phyloP scores from a whole-genome alignment of 2,888 invertebrate species.

The Biston betularia region DNA sequence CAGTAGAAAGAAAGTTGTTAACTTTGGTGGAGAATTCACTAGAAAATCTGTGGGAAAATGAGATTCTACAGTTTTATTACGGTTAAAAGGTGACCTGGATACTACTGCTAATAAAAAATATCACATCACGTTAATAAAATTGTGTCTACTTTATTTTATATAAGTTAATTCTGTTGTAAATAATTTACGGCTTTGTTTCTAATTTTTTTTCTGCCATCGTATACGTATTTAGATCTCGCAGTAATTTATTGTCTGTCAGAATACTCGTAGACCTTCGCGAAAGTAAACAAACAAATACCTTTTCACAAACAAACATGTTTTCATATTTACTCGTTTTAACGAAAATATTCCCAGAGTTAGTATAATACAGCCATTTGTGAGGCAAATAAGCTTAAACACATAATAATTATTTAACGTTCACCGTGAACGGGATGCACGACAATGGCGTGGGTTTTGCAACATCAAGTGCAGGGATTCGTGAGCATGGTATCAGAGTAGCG shows the following conservation, averaged over 20 bases:
- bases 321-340: conserved; percentile 1
- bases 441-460: conserved; percentile 64
- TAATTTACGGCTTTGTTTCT: too few relatives aligned
- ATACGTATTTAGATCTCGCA: too few relatives aligned
- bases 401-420: conserved; percentile 53
- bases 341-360: conserved; percentile 4
- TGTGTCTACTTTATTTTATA: too few relatives aligned
- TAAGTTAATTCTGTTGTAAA: too few relatives aligned
- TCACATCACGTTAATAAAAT: too few relatives aligned
- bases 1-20: conserved; percentile 25
- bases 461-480: conserved; percentile 51
- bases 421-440: conserved; percentile 64
- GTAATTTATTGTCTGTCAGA: too few relatives aligned
- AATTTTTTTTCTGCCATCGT: too few relatives aligned
- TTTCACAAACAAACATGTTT: not conserved
- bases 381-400: conserved; percentile 47
- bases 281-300: not conserved
- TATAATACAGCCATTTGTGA: conserved; percentile 28
- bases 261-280: too few relatives aligned
- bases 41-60: conserved; percentile 1
- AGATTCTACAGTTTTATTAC: not conserved
- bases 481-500: conserved; percentile 18
- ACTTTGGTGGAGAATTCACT: conserved; percentile 3
- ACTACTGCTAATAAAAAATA: too few relatives aligned
- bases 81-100: not conserved